Evolutionary conservation across 2,888 invertebrate species (phyloP), one percentile per base, ranked within the genome.

Genomic region (Cryptocephalus moraei): DNA sequence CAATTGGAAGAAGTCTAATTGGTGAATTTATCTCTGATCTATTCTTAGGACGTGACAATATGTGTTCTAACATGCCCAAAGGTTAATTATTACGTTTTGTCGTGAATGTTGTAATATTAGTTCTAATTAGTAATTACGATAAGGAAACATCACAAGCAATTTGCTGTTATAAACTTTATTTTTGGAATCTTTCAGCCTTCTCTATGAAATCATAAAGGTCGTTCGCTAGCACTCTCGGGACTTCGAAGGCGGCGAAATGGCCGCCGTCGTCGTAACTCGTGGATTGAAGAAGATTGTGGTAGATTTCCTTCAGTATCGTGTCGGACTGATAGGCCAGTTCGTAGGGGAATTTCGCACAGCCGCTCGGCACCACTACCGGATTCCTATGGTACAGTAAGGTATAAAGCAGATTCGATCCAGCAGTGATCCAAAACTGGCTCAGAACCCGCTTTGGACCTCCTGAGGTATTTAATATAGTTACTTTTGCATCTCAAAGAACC

Each of bases 291-390:
- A 60, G 41, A 39, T 59, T 56, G 2, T 41, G 38, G 41, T 46
- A 56, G 36, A 44, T 48, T 6, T 47, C 46, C 22, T 41, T 46
- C 8, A 60, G 14, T 1, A 56, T 38, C 1, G 49, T 46, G 56
- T 84, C 80, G 0, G 86, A 77, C 9, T 71, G 65, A 51, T 77
- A 78, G 6, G 36, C n/a, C 4, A 11, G 6, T 4, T 36, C 36
- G 6, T 4, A 11, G n/a, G n/a, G 3, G 6, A 36, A 36, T 36
- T 36, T 36, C 36, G 36, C 36, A 36, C 36, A 36, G 2, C 36
- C 36, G 12, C 36, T 36, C 11, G 36, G 36, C 36, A 36, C 36
- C 6, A 4, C 36, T 4, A 36, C 6, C 6, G 36, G 36, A 11
- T 11, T 11, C 36, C 36, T 36, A 11, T 4, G 6, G 36, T 36